Conservation (phyloP, 2,113 vertebrate genomes). For the Pterophyllum scalare region DNA sequence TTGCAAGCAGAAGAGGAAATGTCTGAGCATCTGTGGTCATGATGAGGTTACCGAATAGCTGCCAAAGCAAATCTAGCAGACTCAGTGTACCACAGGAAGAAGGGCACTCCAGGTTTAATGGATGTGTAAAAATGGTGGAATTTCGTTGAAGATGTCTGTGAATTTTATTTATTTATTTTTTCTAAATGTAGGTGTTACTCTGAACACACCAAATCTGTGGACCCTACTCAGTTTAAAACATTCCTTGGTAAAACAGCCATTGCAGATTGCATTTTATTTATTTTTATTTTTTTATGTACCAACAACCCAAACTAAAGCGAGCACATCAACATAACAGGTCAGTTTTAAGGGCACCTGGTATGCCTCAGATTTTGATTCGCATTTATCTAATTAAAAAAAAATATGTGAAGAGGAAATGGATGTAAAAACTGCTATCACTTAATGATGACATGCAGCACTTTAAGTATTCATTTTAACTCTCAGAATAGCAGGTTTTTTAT, state of each 20-base stretch:
- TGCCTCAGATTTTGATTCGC: neutral
- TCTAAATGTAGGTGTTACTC: neutral
- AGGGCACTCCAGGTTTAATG: conserved; percentile 48
- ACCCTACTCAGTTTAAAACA: neutral
- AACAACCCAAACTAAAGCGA: neutral
- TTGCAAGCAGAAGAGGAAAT: conserved; percentile 41
- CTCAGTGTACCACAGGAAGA: conserved; percentile 42
- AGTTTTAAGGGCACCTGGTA: neutral
- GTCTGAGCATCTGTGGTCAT: conserved; percentile 35
- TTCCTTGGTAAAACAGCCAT: neutral
- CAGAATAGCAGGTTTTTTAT: conserved; percentile 34
- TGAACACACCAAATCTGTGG: neutral
- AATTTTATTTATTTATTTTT: neutral
- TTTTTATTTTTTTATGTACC: neutral
- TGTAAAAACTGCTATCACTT: neutral
- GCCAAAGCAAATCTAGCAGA: conserved; percentile 62
- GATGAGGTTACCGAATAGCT: conserved; percentile 68
- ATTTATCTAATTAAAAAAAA: neutral
- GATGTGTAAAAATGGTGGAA: conserved; percentile 40
- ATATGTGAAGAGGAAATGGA: neutral
- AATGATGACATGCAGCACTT: neutral
- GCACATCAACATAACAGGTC: too few species aligned
- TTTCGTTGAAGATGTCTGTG: neutral
- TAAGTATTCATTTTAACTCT: neutral
- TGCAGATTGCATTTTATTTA: neutral